Evolutionary conservation across 2,888 invertebrate genomes (phyloP).

Genomic region (Megaustenia siamemsis): DNA sequence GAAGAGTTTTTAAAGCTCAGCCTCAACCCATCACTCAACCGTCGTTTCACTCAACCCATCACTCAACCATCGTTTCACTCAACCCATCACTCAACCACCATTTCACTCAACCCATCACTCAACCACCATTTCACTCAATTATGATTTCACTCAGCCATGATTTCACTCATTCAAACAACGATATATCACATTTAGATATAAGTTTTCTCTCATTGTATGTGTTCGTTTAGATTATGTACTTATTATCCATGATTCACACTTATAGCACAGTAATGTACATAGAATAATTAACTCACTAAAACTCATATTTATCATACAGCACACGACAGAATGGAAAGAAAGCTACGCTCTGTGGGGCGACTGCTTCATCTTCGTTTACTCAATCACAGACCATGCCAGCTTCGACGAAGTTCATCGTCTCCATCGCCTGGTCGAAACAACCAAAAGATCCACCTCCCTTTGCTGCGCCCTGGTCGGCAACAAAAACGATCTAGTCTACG

Average conservation of each 20-base stretch:
- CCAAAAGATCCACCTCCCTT: conserved; percentile 62
- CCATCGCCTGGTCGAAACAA: conserved; percentile 70
- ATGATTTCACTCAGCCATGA: too few species aligned
- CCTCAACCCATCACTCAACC: background rate
- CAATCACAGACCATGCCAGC: conserved; percentile 74
- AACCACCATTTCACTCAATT: background rate
- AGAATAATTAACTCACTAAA: background rate
- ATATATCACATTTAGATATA: too few species aligned
- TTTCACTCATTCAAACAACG: too few species aligned
- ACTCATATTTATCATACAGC: conserved; percentile 55
- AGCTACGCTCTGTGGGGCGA: conserved; percentile 76
- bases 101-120: background rate
- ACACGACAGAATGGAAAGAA: conserved; percentile 67
- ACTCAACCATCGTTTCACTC: background rate
- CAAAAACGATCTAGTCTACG: conserved; percentile 75
- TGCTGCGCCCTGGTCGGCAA: conserved; percentile 75
- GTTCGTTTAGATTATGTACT: too few species aligned
- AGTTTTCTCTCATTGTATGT: too few species aligned
- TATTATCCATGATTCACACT: too few species aligned
- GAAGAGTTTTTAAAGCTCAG: too few species aligned
- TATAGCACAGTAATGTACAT: too few species aligned
- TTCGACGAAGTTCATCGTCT: conserved; percentile 70
- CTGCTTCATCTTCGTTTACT: conserved; percentile 77
- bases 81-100: background rate
- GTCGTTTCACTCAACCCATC: background rate